These are phyloP conservation scores for Arbacia lixula DNA, from an alignment of 53 echinoderm and acorn worm species.

Conservation along the genomic window DNA sequence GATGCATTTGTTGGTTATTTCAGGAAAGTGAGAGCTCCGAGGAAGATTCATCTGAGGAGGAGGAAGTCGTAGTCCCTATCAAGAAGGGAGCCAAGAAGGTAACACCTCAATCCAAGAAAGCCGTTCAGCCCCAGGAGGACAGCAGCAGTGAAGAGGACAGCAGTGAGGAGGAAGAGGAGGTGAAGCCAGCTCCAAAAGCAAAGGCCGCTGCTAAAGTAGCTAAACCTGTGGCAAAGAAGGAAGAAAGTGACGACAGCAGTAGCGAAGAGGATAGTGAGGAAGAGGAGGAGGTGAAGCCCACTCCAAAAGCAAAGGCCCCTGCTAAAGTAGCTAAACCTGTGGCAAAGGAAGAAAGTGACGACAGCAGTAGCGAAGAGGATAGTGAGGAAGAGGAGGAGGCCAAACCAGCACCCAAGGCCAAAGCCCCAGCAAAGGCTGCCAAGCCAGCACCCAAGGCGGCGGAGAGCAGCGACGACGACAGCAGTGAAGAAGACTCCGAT, in stretches of 20 bases:
- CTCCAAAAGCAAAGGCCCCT: conserved; percentile 5
- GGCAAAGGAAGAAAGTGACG: neutral
- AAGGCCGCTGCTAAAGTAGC: conserved; percentile 17
- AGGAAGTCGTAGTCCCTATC: conserved; percentile 38
- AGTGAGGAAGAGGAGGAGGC: conserved; percentile 34
- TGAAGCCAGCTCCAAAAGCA: conserved; percentile 26
- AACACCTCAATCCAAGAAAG: conserved; percentile 27
- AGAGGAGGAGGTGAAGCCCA: conserved; percentile 19
- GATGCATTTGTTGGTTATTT: too few species aligned
- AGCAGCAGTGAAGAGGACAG: conserved; percentile 26
- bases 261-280: conserved; percentile 31
- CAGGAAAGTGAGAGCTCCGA: conserved; percentile 5
- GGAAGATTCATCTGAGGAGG: conserved; percentile 9
- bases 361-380: conserved; percentile 7
- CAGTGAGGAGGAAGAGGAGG: conserved; percentile 38
- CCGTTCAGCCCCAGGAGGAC: conserved; percentile 51
- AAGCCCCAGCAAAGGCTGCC: conserved; percentile 22
- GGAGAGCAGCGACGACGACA: conserved; percentile 8
- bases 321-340: neutral
- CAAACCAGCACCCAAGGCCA: conserved; percentile 23
- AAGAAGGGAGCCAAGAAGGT: conserved; percentile 37
- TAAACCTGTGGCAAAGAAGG: neutral
- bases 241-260: neutral
- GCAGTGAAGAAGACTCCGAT: conserved; percentile 25
- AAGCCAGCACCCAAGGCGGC: conserved; percentile 14